Evolutionary conservation across 2,113 vertebrate species (phyloP), one percentile per base, ranked within the genome.

Genomic region (Sterrhoptilus dennistouni): DNA sequence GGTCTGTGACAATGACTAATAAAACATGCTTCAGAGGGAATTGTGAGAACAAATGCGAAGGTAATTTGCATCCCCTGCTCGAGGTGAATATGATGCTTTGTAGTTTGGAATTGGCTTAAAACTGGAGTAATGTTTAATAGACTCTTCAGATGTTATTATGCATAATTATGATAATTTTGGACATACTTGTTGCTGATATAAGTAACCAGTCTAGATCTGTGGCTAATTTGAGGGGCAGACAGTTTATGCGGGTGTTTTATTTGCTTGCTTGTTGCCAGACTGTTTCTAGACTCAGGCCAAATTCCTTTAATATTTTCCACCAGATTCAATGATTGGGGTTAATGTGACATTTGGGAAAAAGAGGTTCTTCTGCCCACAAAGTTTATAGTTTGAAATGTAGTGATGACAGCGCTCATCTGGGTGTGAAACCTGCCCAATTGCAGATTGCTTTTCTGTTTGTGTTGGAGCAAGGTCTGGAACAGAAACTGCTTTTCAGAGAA

Each of bases 1-100:
- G 83, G 74, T 95, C 91, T 89, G 68, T 90, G 74, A 89, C 61
- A 79, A 35, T 90, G 87, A 42, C 66, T 89, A 91, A 72, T 72
- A 74, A 70, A 80, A 92, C 53, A 38, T 89, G 69, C 80, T 82
- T 95, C 74, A 64, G 69, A 89, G 60, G 31, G 40, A 95, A 79
- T n/a, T 95, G 22, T 52, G 68, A 92, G 91, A 92, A 89, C 31
- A 95, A 88, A 68, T 75, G 47, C 38, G 36, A 64, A 81, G 64
- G 75, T 83, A 86, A 90, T 91, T 89, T 94, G 35, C 77, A 47
- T 87, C 77, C 72, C 8, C 16, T 4, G 5, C 69, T 87, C 70
- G 36, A 89, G 69, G 87, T 91, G 69, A 84, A 83, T 38, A 27
- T 11, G 7, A 5, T 78, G 49, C 68, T 89, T 89, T 91, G 50